Percentiles rank a stretch among this genome's conserved stretches.
These are phyloP conservation scores for Caenorhabditis sp. DNA, from an alignment of 2,888 invertebrate species.

Conservation along the genomic window DNA sequence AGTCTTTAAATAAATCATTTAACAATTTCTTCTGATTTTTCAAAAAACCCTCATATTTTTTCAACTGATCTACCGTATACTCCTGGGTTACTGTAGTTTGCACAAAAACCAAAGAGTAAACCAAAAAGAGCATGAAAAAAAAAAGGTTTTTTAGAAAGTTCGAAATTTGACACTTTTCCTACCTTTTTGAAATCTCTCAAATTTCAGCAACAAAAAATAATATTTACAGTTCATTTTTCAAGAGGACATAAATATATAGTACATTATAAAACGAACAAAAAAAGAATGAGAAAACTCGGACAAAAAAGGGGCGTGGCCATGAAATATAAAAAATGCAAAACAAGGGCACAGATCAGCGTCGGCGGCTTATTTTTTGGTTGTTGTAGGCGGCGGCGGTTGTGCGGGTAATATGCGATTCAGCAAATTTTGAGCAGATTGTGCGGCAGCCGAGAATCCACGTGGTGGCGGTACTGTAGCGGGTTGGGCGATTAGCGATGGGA, in stretches of 20 bases:
- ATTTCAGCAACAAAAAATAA: too few species aligned
- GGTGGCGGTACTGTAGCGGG: constrained; percentile 9
- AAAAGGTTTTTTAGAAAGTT: too few species aligned
- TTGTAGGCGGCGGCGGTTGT: constrained; percentile 1
- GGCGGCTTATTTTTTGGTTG: neutral
- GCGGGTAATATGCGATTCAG: constrained; percentile 32
- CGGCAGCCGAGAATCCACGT: constrained; percentile 36
- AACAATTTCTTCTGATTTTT: neutral
- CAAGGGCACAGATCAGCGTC: constrained; percentile 8
- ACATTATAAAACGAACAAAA: constrained; percentile 6
- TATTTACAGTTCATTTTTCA: too few species aligned
- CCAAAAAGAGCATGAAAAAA: neutral
- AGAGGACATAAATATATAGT: neutral
- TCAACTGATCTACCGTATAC: neutral
- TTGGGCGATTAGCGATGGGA: too few species aligned
- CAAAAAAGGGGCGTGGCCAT: constrained; percentile 7
- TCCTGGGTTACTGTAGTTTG: neutral
- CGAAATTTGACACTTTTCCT: too few species aligned
- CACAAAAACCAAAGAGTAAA: neutral
- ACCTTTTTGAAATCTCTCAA: too few species aligned
- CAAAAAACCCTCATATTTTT: too few species aligned
- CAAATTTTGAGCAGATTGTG: constrained; percentile 37
- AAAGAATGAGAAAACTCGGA: constrained; percentile 1
- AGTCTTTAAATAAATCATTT: neutral
- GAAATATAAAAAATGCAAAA: constrained; percentile 16